These are phyloP conservation scores for Subanguina moxae DNA, from an alignment of 1,140 invertebrate genomes.

Conservation along the genomic window DNA sequence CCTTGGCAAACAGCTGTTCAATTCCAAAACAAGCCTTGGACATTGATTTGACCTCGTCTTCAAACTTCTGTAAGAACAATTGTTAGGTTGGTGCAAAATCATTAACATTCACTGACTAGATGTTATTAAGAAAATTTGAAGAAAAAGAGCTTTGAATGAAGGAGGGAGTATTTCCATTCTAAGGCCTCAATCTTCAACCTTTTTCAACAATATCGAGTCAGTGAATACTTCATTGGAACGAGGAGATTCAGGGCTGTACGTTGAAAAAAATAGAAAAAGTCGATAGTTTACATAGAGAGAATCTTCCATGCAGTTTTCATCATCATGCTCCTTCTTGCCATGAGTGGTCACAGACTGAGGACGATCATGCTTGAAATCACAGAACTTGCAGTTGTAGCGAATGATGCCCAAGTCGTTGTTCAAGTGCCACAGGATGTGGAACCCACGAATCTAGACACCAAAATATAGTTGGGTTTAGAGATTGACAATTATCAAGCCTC, in stretches of 20 bases:
- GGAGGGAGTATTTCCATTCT: too few species aligned
- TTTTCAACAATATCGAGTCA: too few species aligned
- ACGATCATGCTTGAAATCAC: conserved; percentile 53
- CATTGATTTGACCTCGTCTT: conserved; percentile 52
- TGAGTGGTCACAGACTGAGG: conserved; percentile 50
- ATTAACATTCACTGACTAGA: too few species aligned
- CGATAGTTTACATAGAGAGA: conserved; percentile 30
- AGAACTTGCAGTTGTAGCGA: conserved; percentile 50
- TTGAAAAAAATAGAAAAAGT: neutral
- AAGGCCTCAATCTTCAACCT: too few species aligned
- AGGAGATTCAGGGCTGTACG: too few species aligned
- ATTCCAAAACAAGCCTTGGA: conserved; percentile 55
- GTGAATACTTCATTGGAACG: too few species aligned
- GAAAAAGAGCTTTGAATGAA: too few species aligned
- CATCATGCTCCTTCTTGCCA: conserved; percentile 49
- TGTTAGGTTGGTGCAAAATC: too few species aligned
- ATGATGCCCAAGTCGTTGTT: conserved; percentile 53
- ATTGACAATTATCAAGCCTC: neutral
- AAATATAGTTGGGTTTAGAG: conserved; percentile 8
- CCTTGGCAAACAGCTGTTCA: conserved; percentile 46
- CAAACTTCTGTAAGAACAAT: conserved; percentile 37
- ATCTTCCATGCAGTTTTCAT: conserved; percentile 44
- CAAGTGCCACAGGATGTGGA: conserved; percentile 56
- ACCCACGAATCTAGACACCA: conserved; percentile 49
- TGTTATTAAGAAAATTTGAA: too few species aligned